Evolutionary conservation across 2,888 invertebrate species (phyloP), one percentile per base, ranked within the genome.

Genomic region (Furcula furcula): DNA sequence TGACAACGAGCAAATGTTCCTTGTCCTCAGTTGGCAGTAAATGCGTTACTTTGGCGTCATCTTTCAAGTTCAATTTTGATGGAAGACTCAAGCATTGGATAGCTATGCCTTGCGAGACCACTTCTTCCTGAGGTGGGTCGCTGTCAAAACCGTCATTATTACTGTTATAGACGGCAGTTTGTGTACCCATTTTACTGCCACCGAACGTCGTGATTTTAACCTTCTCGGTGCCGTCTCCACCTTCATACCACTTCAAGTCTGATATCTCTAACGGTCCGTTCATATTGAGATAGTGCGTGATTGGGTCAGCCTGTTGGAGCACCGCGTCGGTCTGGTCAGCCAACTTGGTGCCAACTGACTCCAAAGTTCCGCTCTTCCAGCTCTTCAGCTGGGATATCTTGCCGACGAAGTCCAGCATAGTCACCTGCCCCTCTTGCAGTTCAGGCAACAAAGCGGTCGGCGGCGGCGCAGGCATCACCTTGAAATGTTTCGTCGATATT

Each of bases 11-110:
- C 34, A 95, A 63, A 67, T 93, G 93, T 41, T 90, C 90, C 43
- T 93, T 92, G 64, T 94, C 94, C 44, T 91, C 91, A 0, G 93
- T 93, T 0, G 94, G 93, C 37, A 93, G 64, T 25, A 95, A 90
- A 55, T 93, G 92, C 0, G 91, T 90, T 9, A 93, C 87, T 56
- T 81, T 88, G 27, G 91, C 75, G 55, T 90, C 86, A 23, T 86
- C 84, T 34, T 75, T 74, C 11, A 88, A 69, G 41, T 84, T 86
- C 40, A 91, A 73, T 34, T 76, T 79, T 3, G 82, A 53, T 7
- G 92, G 92, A 46, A 92, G 76, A 54, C 79, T 75, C 13, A 92
- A 66, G 58, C 92, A 92, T 62, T 92, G 92, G 14, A 92, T 85
- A 0, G 92, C 91, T 26, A 84, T 63, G 29, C 86, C 88, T 31